Conservation (phyloP, 2,888 invertebrate genomes). For the Epinotia nisella region DNA sequence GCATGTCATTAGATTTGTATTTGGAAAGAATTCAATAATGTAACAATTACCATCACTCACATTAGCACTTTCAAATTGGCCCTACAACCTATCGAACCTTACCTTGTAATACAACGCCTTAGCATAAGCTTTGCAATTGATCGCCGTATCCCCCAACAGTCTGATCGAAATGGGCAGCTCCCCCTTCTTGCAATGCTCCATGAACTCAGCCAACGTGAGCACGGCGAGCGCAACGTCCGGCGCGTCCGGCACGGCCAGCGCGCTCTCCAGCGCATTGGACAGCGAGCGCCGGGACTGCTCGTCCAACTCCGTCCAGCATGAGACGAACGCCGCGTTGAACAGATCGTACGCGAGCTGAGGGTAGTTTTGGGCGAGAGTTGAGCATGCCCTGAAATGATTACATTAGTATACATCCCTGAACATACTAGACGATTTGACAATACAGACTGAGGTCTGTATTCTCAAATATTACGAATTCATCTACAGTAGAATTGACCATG, state of each 20-base stretch:
- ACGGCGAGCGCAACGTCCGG: conserved; percentile 98
- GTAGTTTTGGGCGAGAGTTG: conserved; percentile 95
- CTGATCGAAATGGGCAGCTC: conserved; percentile 95
- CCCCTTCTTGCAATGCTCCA: conserved; percentile 99
- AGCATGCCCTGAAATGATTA: conserved; percentile 89
- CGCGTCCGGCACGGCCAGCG: conserved; percentile 94
- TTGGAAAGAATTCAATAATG: background rate
- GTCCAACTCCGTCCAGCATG: conserved; percentile 98
- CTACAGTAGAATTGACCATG: too few relatives aligned
- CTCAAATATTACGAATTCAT: too few relatives aligned
- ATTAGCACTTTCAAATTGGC: too few relatives aligned
- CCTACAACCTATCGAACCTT: conserved; percentile 28
- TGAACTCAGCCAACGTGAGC: conserved; percentile 98
- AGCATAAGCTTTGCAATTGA: conserved; percentile 93
- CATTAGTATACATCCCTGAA: background rate
- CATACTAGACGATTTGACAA: background rate
- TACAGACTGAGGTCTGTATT: too few relatives aligned
- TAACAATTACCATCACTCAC: background rate
- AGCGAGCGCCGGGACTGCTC: conserved; percentile 93
- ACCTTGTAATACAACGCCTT: conserved; percentile 87
- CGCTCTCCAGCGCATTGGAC: conserved; percentile 93
- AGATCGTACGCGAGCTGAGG: conserved; percentile 96
- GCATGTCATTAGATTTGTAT: background rate
- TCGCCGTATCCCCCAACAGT: conserved; percentile 95
- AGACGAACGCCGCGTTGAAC: conserved; percentile 99